phyloP scores from a whole-genome alignment of 2,888 invertebrate species.

The Arge pagana region DNA sequence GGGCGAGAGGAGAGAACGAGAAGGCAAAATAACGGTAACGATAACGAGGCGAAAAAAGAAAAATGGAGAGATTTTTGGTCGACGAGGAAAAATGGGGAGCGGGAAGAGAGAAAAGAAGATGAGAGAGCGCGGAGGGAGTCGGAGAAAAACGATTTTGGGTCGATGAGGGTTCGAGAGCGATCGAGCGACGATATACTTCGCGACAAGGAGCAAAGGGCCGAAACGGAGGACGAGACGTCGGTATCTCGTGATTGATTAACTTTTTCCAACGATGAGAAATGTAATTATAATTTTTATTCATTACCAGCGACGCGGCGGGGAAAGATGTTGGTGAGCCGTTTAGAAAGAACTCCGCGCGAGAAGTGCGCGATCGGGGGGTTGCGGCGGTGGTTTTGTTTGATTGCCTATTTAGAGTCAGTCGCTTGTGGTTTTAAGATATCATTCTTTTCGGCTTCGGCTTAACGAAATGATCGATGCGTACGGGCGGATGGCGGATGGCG shows the following conservation, averaged over 20 bases:
- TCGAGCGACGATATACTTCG: too few species aligned
- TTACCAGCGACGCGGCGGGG: conserved; percentile 41
- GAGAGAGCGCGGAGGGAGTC: conserved; percentile 26
- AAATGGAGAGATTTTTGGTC: too few species aligned
- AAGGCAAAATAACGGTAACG: too few species aligned
- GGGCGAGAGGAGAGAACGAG: conserved; percentile 21
- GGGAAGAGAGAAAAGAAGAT: conserved; percentile 23
- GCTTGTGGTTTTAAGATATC: conserved; percentile 57
- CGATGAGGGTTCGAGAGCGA: too few species aligned
- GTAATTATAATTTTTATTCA: conserved; percentile 59
- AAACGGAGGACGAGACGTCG: not conserved
- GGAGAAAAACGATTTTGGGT: not conserved
- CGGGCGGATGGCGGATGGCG: too few species aligned
- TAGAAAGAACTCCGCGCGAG: conserved; percentile 6
- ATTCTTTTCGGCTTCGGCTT: conserved; percentile 45
- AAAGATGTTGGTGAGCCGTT: conserved; percentile 30
- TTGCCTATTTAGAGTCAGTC: conserved; percentile 51
- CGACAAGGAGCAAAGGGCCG: too few species aligned
- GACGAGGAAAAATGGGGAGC: conserved; percentile 25
- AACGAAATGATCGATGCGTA: conserved; percentile 13
- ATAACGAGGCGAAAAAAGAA: too few species aligned
- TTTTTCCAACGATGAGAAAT: conserved; percentile 51
- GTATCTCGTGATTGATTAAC: conserved; percentile 56
- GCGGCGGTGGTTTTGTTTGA: conserved; percentile 45
- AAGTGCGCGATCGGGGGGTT: conserved; percentile 5